These are phyloP conservation scores for Crocuta crocuta DNA, from an alignment of 2,113 vertebrate genomes.

Conservation along the genomic window DNA sequence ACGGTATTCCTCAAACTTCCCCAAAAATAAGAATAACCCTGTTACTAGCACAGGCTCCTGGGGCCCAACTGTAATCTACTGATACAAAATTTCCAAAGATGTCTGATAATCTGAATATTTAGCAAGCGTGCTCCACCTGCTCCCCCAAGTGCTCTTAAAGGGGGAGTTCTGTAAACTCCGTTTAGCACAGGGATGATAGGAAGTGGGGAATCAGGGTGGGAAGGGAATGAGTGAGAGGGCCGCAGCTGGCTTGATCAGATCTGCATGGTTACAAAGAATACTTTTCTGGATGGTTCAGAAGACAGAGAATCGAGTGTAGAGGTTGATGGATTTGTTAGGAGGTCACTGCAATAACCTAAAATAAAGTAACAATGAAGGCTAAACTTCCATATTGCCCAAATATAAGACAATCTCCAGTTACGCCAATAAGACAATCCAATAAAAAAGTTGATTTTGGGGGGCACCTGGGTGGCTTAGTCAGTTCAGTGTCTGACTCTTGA, in stretches of 20 bases:
- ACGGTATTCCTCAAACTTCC: neutral
- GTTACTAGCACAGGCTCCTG: neutral
- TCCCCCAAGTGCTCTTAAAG: neutral
- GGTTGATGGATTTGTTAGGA: neutral
- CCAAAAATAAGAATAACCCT: neutral
- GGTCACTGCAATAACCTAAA: neutral
- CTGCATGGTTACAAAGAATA: neutral
- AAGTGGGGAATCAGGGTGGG: neutral
- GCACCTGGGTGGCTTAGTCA: too few relatives aligned
- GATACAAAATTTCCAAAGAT: neutral
- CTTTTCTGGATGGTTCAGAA: neutral
- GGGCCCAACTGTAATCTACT: neutral
- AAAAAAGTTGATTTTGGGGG: neutral
- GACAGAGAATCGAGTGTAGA: neutral
- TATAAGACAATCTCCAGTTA: neutral
- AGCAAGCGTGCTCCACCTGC: neutral
- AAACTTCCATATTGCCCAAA: neutral
- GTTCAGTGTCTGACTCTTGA: too few relatives aligned
- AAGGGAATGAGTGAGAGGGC: neutral
- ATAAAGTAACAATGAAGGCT: neutral
- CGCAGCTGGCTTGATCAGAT: neutral
- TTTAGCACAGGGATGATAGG: neutral
- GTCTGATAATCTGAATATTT: neutral
- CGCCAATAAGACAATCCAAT: neutral
- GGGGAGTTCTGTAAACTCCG: neutral